Percentiles rank a stretch among this genome's conserved stretches.
These are phyloP conservation scores for Crossaster papposus DNA, from an alignment of 53 echinoderm and acorn worm species.

Conservation along the genomic window DNA sequence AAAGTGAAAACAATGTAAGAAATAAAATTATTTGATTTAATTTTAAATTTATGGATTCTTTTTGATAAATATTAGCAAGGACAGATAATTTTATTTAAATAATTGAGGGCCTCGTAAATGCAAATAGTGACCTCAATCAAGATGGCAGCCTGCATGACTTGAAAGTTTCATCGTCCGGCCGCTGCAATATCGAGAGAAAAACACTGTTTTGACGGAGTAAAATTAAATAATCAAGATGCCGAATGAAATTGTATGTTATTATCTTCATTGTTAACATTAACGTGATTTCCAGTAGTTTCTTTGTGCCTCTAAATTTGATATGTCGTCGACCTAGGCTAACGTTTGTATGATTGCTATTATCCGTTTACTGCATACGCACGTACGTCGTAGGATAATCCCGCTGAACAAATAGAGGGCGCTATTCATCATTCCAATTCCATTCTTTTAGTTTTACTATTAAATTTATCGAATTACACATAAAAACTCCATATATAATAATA, in stretches of 20 bases:
- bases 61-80: neutral
- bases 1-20: neutral
- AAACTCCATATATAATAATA: no score
- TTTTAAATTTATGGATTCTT: neutral
- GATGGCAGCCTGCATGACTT: conserved; percentile 62
- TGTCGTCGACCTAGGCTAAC: no score
- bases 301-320: no score
- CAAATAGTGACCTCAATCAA: conserved; percentile 6
- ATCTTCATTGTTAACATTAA: neutral
- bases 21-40: neutral
- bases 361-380: no score
- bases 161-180: conserved; percentile 3
- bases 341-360: no score
- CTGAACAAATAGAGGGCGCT: no score
- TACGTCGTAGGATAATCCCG: no score
- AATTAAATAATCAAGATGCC: conserved; percentile 48
- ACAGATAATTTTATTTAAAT: neutral
- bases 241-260: conserved; percentile 56
- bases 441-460: no score
- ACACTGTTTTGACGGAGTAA: neutral
- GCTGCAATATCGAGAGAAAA: conserved; percentile 6
- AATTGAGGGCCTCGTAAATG: neutral
- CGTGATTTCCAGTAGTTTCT: no score
- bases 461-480: no score
- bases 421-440: no score